phyloP scores from a whole-genome alignment of 2,888 invertebrate genomes.

The Cheilosia vernalis region DNA sequence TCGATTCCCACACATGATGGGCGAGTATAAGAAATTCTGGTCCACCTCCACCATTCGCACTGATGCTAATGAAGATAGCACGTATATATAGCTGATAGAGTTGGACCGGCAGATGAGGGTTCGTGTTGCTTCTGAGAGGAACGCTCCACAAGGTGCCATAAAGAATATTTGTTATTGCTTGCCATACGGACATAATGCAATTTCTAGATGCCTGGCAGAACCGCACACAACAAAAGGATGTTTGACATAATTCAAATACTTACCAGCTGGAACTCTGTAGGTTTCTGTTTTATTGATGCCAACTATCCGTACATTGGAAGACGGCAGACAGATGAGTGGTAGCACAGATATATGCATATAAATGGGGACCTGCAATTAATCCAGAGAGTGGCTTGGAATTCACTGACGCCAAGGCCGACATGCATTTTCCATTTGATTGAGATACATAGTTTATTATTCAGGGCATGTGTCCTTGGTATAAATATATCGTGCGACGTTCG shows the following conservation, averaged over 20 bases:
- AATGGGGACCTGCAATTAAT: slow-evolving; percentile 61
- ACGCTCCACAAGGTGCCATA: slow-evolving; percentile 61
- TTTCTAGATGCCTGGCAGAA: slow-evolving; percentile 53
- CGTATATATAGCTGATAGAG: slow-evolving; percentile 14
- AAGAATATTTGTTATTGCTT: slow-evolving; percentile 73
- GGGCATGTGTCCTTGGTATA: slow-evolving; percentile 22
- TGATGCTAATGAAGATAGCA: slow-evolving; percentile 70
- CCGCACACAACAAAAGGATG: slow-evolving; percentile 66
- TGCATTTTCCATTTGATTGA: slow-evolving; percentile 56
- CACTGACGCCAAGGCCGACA: slow-evolving; percentile 28
- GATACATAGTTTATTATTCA: slow-evolving; percentile 61
- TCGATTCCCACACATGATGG: slow-evolving; percentile 44
- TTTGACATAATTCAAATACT: slow-evolving; percentile 74
- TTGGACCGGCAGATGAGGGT: neutral
- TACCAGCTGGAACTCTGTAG: slow-evolving; percentile 54
- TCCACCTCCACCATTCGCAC: slow-evolving; percentile 4
- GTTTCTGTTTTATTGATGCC: slow-evolving; percentile 60
- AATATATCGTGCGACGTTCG: slow-evolving; percentile 19
- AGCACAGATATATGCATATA: slow-evolving; percentile 3
- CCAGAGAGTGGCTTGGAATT: slow-evolving; percentile 32
- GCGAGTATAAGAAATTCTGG: slow-evolving; percentile 35
- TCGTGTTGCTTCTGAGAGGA: slow-evolving; percentile 19
- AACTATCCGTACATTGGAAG: slow-evolving; percentile 25
- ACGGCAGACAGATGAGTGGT: slow-evolving; percentile 39
- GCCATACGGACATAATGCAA: slow-evolving; percentile 47